phyloP scores from a whole-genome alignment of 2,888 invertebrate genomes.

The Athripsodes cinereus region DNA sequence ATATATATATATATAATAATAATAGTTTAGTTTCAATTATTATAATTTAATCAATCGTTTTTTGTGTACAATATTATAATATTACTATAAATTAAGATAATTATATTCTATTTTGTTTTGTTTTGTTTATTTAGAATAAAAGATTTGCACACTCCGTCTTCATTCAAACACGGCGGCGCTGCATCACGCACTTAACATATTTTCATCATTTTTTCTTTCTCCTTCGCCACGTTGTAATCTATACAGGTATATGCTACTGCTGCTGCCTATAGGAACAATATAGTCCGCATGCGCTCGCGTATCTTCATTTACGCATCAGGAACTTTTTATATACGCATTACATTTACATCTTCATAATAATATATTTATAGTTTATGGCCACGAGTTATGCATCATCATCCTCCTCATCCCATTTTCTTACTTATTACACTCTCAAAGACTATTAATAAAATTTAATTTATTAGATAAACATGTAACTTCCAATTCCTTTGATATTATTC shows the following conservation, averaged over 20 bases:
- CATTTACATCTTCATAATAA: background rate
- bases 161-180: slow-evolving; percentile 9
- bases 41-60: background rate
- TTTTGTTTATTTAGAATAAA: slow-evolving; percentile 21
- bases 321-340: slow-evolving; percentile 24
- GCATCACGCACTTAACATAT: slow-evolving; percentile 9
- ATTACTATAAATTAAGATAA: background rate
- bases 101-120: background rate
- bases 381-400: too few species aligned
- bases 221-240: too few species aligned
- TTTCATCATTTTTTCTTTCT: background rate
- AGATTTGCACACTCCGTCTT: slow-evolving; percentile 20
- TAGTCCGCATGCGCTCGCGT: too few species aligned
- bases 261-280: slow-evolving; percentile 22
- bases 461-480: slow-evolving; percentile 6
- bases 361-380: slow-evolving; percentile 26
- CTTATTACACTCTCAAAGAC: slow-evolving; percentile 6
- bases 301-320: slow-evolving; percentile 26
- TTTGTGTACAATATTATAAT: background rate
- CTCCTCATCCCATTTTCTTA: too few species aligned
- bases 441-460: background rate
- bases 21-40: background rate
- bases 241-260: slow-evolving; percentile 7
- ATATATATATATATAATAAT: background rate
- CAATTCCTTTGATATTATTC: background rate